Evolutionary conservation across 1,140 invertebrate genomes (phyloP), one percentile per base, ranked within the genome.

Genomic region (Trachymyrmex cornetzi): DNA sequence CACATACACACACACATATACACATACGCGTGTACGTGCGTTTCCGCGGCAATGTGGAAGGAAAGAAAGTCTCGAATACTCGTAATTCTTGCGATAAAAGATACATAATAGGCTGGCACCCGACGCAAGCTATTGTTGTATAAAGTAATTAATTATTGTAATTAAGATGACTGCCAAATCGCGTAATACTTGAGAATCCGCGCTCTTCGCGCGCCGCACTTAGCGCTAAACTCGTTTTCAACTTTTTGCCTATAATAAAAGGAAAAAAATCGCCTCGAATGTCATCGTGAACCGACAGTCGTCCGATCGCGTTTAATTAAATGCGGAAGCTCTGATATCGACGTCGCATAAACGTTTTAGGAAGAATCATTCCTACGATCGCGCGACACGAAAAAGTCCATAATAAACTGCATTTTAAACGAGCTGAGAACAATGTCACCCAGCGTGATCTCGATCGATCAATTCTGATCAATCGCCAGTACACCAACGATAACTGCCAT

Each of bases 111-210:
- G 59, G 77, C 57, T 85, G 61, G 69, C 38, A 84, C 50, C 19
- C 67, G 48, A 85, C 55, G 57, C 69, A 63, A 53, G 81, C 59
- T 85, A 87, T 89, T 87, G 79, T 90, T 79, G 57, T 87, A 67
- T 80, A 50, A 67, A 53, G 50, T 38, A 71, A 69, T 86, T 74
- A 16, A 77, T 59, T 81, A 55, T 72, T 84, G 38, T 75, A 84
- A 84, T 75, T 84, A 66, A 72, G 61, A 57, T n/a, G 57, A 91
- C 89, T 91, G 89, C 89, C 89, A 91, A 90, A 86, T 59, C 72
- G 38, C 9, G 44, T 87, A 61, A 59, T 50, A 75, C 9, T 50
- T 22, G 55, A 84, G 30, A 24, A 84, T 22, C 16, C 53, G 19
- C 19, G 38, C 38, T 82, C 14, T 74, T 74, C 34, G 34, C 24